These are phyloP conservation scores for Typhlichthys subterraneus DNA, from an alignment of 2,797 vertebrate species.

Conservation along the genomic window DNA sequence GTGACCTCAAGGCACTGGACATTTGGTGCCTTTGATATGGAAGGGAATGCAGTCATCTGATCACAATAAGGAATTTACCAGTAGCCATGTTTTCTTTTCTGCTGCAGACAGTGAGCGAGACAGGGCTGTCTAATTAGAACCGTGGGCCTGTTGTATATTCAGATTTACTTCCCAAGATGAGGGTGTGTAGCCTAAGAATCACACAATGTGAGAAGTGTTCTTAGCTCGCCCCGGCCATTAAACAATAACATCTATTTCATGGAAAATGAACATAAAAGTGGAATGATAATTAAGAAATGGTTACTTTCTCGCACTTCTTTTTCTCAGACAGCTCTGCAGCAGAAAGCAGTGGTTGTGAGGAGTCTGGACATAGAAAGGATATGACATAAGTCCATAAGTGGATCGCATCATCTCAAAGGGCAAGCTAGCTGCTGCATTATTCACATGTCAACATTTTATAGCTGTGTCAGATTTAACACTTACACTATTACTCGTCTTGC, in stretches of 20 bases:
- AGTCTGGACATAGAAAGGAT: background rate
- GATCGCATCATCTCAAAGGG: slow-evolving; percentile 9
- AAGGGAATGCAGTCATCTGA: no score
- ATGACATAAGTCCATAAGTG: background rate
- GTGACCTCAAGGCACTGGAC: slow-evolving; percentile 45
- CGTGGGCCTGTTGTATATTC: slow-evolving; percentile 41
- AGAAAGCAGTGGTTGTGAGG: slow-evolving; percentile 7
- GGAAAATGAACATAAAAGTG: slow-evolving; percentile 36
- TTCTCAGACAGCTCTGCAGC: slow-evolving; percentile 7
- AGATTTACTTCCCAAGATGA: slow-evolving; percentile 34
- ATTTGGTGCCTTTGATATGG: slow-evolving; percentile 50
- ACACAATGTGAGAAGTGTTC: slow-evolving; percentile 49
- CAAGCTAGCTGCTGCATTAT: background rate
- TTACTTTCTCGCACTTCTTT: slow-evolving; percentile 15
- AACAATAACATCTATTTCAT: slow-evolving; percentile 27
- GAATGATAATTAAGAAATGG: slow-evolving; percentile 37
- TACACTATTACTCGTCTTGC: slow-evolving; percentile 22
- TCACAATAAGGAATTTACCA: background rate
- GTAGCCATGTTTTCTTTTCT: slow-evolving; percentile 1
- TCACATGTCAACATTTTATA: slow-evolving; percentile 12
- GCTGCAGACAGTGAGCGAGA: slow-evolving; percentile 15
- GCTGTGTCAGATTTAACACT: slow-evolving; percentile 42
- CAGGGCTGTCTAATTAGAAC: slow-evolving; percentile 2
- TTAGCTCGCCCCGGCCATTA: slow-evolving; percentile 14
- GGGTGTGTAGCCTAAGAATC: slow-evolving; percentile 29